Percentiles rank a stretch among this genome's conserved stretches.
Evolutionary conservation across 2,888 invertebrate genomes (phyloP).

Genomic region (Allacma fusca): DNA sequence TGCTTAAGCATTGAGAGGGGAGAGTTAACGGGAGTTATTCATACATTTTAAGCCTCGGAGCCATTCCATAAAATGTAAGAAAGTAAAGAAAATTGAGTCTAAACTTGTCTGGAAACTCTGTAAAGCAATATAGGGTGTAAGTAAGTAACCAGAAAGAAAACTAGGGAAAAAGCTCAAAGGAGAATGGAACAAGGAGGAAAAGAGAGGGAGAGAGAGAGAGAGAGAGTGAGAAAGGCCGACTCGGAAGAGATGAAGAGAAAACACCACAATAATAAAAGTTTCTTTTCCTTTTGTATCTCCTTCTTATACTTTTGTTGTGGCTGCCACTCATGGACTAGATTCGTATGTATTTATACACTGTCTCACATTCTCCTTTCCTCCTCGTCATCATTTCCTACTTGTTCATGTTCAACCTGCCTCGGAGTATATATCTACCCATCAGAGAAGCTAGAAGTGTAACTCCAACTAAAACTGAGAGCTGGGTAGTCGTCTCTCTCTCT

Average conservation of each 20-base stretch:
- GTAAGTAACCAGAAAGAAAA: constrained; percentile 30
- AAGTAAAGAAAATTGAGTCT: constrained; percentile 37
- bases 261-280: constrained; percentile 43
- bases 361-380: neutral
- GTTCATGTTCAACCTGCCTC: neutral
- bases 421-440: neutral
- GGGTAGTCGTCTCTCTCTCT: no score
- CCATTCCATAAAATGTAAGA: constrained; percentile 20
- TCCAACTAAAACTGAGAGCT: neutral
- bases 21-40: neutral
- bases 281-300: constrained; percentile 26
- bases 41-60: constrained; percentile 14
- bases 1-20: neutral
- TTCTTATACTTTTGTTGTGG: constrained; percentile 14
- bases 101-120: constrained; percentile 32
- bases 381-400: constrained; percentile 25
- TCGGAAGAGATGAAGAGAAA: constrained; percentile 34
- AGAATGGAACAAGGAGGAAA: constrained; percentile 24
- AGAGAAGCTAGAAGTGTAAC: no score
- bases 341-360: neutral
- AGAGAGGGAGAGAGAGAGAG: neutral
- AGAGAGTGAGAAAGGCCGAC: constrained; percentile 15
- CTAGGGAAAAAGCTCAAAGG: constrained; percentile 37
- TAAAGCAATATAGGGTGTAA: constrained; percentile 12
- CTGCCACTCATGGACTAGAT: neutral